phyloP scores from a whole-genome alignment of 2,888 invertebrate species.

The Caenorhabditis afra region DNA sequence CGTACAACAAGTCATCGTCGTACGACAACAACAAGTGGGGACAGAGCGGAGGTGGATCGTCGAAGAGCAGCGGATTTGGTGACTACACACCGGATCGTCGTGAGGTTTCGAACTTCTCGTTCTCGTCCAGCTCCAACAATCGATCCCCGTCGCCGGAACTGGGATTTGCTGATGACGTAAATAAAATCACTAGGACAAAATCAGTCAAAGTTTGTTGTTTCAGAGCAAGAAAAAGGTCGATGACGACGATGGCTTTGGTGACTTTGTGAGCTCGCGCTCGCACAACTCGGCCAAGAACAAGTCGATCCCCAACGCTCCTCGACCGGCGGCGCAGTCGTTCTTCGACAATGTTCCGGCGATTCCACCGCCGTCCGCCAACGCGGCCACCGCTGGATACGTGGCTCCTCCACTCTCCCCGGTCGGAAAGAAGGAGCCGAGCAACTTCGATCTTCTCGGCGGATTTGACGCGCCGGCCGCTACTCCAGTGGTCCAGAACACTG shows the following conservation, averaged over 20 bases:
- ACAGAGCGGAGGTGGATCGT: not conserved
- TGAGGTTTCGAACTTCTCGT: constrained; percentile 63
- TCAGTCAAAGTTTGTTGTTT: constrained; percentile 3
- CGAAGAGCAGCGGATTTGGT: not conserved
- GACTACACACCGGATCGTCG: constrained; percentile 46
- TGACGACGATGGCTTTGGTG: constrained; percentile 71
- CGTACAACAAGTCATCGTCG: constrained; percentile 4
- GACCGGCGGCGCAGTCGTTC: constrained; percentile 18
- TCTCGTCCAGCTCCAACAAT: constrained; percentile 53
- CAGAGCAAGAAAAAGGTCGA: constrained; percentile 29
- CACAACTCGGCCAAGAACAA: constrained; percentile 33
- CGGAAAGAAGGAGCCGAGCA: constrained; percentile 28
- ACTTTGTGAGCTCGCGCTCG: constrained; percentile 65
- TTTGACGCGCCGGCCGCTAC: constrained; percentile 30
- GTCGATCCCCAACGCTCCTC: constrained; percentile 13
- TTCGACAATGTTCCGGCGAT: constrained; percentile 29
- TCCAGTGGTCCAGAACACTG: constrained; percentile 5
- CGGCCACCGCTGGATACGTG: constrained; percentile 7
- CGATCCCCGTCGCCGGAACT: constrained; percentile 67
- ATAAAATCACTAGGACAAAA: not conserved
- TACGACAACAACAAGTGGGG: constrained; percentile 29
- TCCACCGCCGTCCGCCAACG: constrained; percentile 35
- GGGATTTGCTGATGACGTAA: constrained; percentile 63
- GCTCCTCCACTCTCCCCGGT: constrained; percentile 47
- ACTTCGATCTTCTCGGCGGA: constrained; percentile 45